phyloP scores from a whole-genome alignment of 2,113 vertebrate species.

The Plecturocebus donacophilus region DNA sequence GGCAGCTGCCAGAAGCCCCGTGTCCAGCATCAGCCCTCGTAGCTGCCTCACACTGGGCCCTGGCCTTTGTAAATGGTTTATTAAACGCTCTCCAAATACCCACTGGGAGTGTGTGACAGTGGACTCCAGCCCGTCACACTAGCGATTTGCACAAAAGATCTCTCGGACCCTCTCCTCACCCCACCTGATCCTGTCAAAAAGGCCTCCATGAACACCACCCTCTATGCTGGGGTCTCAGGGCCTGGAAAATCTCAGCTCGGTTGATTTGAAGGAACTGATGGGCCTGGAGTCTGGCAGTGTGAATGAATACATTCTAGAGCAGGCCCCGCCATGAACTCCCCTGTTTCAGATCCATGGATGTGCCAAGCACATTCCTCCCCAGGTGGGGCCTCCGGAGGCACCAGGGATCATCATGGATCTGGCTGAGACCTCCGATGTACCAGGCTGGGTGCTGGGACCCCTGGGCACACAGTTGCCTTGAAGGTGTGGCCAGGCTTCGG shows the following conservation, averaged over 20 bases:
- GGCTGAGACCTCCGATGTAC: background rate
- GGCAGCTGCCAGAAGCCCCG: fast-evolving
- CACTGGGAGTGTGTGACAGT: background rate
- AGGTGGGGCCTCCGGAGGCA: fast-evolving
- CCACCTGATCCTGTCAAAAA: background rate
- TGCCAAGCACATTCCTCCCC: background rate
- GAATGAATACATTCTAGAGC: background rate
- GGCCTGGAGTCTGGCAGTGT: background rate
- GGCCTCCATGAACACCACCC: background rate
- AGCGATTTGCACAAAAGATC: background rate
- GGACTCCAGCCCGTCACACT: background rate
- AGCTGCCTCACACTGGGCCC: background rate
- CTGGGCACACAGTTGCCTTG: background rate
- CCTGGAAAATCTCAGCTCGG: background rate
- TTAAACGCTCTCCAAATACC: background rate
- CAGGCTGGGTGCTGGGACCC: background rate
- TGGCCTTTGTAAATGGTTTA: background rate
- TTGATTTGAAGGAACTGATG: background rate
- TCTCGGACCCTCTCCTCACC: background rate
- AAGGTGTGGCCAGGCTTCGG: background rate
- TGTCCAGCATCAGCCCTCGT: background rate
- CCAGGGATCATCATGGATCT: fast-evolving
- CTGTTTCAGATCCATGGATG: background rate
- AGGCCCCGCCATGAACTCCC: background rate
- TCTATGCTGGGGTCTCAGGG: background rate